These are phyloP conservation scores for Lobophora halterata DNA, from an alignment of 2,888 invertebrate genomes.

Conservation along the genomic window DNA sequence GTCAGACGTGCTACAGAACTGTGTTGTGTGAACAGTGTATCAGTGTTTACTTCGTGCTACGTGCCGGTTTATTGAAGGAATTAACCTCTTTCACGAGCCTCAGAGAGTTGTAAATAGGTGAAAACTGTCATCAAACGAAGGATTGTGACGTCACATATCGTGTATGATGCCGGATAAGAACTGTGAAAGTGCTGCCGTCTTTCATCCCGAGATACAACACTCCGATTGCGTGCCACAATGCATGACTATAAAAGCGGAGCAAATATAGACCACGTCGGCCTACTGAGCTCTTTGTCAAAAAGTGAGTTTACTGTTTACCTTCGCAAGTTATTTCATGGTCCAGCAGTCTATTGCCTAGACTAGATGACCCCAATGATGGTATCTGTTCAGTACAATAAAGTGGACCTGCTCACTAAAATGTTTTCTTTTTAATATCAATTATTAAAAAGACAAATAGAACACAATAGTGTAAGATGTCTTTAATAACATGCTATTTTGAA, in stretches of 20 bases:
- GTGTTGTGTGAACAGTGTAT: slow-evolving; percentile 65
- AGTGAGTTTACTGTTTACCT: slow-evolving; percentile 61
- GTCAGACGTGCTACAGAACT: slow-evolving; percentile 61
- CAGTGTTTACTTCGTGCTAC: slow-evolving; percentile 60
- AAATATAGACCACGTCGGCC: slow-evolving; percentile 71
- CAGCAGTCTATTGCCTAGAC: too few species aligned
- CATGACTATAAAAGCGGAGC: slow-evolving; percentile 74
- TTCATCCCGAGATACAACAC: slow-evolving; percentile 62
- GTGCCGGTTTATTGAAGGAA: slow-evolving; percentile 50
- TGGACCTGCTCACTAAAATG: too few species aligned
- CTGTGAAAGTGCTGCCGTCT: slow-evolving; percentile 72
- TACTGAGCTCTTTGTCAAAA: slow-evolving; percentile 71
- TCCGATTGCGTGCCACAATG: slow-evolving; percentile 70
- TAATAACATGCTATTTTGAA: too few species aligned
- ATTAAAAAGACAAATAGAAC: too few species aligned
- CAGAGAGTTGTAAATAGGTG: slow-evolving; percentile 54
- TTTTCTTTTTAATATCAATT: too few species aligned
- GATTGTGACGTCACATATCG: slow-evolving; percentile 72
- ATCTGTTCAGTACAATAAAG: too few species aligned
- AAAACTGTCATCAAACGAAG: slow-evolving; percentile 61
- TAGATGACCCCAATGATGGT: too few species aligned
- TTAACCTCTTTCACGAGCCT: slow-evolving; percentile 56
- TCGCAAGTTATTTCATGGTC: slow-evolving; percentile 11
- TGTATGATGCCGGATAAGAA: slow-evolving; percentile 76
- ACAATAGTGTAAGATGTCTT: too few species aligned